Percentiles rank a stretch among this genome's conserved stretches.
These are phyloP conservation scores for Coturnix japonica DNA, from an alignment of 2,113 vertebrate species.

Conservation along the genomic window DNA sequence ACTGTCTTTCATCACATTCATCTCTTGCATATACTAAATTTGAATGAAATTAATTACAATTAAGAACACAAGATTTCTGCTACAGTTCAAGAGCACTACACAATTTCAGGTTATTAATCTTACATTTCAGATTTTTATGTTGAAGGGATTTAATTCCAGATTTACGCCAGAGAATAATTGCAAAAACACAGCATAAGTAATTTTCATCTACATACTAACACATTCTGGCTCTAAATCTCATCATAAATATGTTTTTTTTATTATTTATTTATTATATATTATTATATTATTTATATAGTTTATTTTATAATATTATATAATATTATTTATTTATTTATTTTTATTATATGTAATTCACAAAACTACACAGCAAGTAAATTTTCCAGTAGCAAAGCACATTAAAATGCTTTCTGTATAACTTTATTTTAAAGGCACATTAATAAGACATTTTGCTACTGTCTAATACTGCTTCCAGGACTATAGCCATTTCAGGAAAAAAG, in stretches of 20 bases:
- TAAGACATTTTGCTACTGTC: conserved; percentile 32
- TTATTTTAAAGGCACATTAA: conserved; percentile 39
- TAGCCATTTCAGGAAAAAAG: conserved; percentile 29
- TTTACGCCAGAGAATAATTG: conserved; percentile 59
- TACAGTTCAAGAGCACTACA: conserved; percentile 46
- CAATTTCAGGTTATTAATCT: conserved; percentile 56
- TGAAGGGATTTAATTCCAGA: conserved; percentile 21
- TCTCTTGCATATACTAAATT: not conserved
- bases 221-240: conserved; percentile 49
- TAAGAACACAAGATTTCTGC: conserved; percentile 52
- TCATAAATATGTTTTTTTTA: too few species aligned
- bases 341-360: conserved; percentile 67
- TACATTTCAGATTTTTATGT: conserved; percentile 26
- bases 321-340: too few species aligned
- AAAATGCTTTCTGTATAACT: conserved; percentile 37
- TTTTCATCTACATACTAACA: conserved; percentile 68
- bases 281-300: too few species aligned
- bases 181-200: conserved; percentile 54
- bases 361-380: conserved; percentile 67
- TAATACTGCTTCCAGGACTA: conserved; percentile 13
- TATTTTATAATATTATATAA: too few species aligned
- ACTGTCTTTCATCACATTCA: not conserved
- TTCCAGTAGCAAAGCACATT: conserved; percentile 59
- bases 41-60: conserved; percentile 56
- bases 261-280: too few species aligned